Evolutionary conservation across 2,113 vertebrate species (phyloP).

Genomic region (Sphaerodactylus townsendi): DNA sequence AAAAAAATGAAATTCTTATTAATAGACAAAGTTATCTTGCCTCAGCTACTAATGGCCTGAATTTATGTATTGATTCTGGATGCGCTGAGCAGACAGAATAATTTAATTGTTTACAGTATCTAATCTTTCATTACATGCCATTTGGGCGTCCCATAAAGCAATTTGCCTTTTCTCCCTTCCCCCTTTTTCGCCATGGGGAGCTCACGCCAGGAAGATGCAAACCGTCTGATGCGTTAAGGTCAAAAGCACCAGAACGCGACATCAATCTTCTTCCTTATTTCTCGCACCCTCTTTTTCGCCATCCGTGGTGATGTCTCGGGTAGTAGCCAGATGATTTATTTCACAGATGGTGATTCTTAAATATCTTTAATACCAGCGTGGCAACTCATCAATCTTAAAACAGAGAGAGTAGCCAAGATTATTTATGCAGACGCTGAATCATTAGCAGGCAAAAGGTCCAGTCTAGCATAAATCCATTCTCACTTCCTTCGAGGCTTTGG

Average conservation of each 20-base stretch:
- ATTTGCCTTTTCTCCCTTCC: constrained; percentile 21
- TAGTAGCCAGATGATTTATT: constrained; percentile 59
- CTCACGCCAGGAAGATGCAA: constrained; percentile 38
- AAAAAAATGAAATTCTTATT: constrained; percentile 13
- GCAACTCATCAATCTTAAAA: constrained; percentile 54
- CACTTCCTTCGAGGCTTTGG: constrained; percentile 13
- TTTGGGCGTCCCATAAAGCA: constrained; percentile 40
- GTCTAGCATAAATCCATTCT: constrained; percentile 36
- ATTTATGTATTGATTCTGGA: constrained; percentile 37
- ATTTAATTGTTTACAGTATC: constrained; percentile 50
- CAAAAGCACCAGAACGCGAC: constrained; percentile 52
- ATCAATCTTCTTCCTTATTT: constrained; percentile 67
- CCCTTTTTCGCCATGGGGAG: constrained; percentile 3
- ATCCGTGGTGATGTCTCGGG: constrained; percentile 47
- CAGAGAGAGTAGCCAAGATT: constrained; percentile 35
- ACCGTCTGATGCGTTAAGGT: constrained; percentile 29
- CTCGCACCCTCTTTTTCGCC: constrained; percentile 38
- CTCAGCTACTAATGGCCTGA: constrained; percentile 15
- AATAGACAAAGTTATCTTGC: constrained; percentile 17
- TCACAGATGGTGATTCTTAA: constrained; percentile 50
- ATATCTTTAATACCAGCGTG: constrained; percentile 55
- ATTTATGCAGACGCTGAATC: constrained; percentile 47
- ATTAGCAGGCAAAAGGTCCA: constrained; percentile 27
- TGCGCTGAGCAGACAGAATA: constrained; percentile 25
- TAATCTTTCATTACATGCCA: constrained; percentile 46